These are phyloP conservation scores for Himalopsyche anomala DNA, from an alignment of 2,888 invertebrate genomes.

Conservation along the genomic window DNA sequence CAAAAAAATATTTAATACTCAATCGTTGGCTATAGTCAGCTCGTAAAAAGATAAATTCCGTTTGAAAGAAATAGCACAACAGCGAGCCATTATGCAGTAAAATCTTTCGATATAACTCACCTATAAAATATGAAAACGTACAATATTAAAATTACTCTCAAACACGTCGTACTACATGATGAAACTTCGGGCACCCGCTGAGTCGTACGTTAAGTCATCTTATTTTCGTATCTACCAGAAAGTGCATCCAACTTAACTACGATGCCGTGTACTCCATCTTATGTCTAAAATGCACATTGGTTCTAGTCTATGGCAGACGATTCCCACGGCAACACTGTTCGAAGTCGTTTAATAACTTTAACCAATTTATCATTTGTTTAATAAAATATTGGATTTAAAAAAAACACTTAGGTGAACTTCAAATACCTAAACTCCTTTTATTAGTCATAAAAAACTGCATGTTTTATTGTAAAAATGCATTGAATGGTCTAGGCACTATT, in stretches of 20 bases:
- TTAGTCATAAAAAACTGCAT: no score
- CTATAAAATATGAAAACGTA: constrained; percentile 23
- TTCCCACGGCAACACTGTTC: neutral
- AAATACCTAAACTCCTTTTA: no score
- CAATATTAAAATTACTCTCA: constrained; percentile 34
- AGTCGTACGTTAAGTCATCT: neutral
- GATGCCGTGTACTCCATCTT: neutral
- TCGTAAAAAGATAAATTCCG: no score
- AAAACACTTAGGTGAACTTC: no score
- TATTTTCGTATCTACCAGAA: neutral
- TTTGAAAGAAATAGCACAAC: neutral
- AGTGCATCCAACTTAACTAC: constrained; percentile 1
- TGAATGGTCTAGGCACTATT: no score
- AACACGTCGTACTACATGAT: constrained; percentile 13
- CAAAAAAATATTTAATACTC: no score
- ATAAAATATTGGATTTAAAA: no score
- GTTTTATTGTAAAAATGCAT: no score
- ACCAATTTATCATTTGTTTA: neutral
- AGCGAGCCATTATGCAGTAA: constrained; percentile 1
- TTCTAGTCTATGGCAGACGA: neutral
- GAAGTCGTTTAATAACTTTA: neutral
- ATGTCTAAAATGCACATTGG: neutral
- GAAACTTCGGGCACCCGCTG: constrained; percentile 5
- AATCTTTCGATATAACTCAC: constrained; percentile 3
- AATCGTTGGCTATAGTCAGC: no score